Conservation (phyloP, 2,113 vertebrate genomes). For the Ciconia maguari region DNA sequence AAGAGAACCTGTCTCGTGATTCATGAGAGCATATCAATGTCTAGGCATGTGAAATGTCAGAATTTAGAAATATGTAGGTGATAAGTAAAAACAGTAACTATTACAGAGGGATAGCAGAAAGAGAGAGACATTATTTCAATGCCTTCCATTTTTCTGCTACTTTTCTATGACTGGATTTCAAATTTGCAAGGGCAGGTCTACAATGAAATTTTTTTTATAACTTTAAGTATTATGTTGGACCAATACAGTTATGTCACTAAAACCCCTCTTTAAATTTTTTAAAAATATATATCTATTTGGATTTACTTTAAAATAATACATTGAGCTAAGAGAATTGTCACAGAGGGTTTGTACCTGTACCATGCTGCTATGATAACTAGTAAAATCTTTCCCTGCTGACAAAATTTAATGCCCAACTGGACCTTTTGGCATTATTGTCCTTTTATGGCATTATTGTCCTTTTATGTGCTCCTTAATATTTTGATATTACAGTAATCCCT, state of each 20-base stretch:
- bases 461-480: not conserved
- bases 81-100: not conserved
- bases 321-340: not conserved
- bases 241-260: not conserved
- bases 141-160: not conserved
- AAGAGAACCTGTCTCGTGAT: not conserved
- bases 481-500: not conserved
- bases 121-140: not conserved
- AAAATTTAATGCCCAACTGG: not conserved
- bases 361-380: not conserved
- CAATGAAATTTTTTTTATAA: not conserved
- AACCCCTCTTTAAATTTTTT: accelerated
- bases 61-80: not conserved
- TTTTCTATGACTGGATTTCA: not conserved
- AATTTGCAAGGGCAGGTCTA: not conserved
- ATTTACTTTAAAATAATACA: not conserved
- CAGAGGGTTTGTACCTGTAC: not conserved
- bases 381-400: not conserved
- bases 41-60: not conserved
- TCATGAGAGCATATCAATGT: not conserved
- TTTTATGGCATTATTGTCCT: not conserved
- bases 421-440: not conserved
- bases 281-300: not conserved
- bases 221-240: not conserved
- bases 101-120: not conserved